Percentiles rank a stretch among this genome's conserved stretches.
phyloP scores from a whole-genome alignment of 1,140 invertebrate genomes.

The Magallana ariakensis region DNA sequence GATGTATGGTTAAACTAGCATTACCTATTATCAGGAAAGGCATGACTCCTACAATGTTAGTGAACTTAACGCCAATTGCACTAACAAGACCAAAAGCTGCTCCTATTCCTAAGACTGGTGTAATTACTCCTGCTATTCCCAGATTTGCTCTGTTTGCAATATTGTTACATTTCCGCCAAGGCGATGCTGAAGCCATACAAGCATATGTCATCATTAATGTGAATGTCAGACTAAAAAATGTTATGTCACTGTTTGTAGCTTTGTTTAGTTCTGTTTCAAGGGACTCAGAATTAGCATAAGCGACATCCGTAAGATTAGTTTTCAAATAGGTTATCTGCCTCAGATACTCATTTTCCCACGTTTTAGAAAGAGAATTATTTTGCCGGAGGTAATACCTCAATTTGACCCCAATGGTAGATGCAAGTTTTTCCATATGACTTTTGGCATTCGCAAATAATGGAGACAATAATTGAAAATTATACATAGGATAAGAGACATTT shows the following conservation, averaged over 20 bases:
- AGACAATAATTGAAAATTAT: not conserved
- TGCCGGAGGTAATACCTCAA: constrained; percentile 38
- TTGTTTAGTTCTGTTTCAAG: constrained; percentile 56
- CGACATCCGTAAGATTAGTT: constrained; percentile 38
- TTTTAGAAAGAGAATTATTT: constrained; percentile 28
- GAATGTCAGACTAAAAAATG: constrained; percentile 59
- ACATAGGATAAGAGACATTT: constrained; percentile 9
- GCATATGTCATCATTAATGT: constrained; percentile 60
- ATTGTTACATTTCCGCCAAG: constrained; percentile 15
- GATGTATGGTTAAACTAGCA: not conserved
- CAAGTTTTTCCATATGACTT: not conserved
- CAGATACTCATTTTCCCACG: constrained; percentile 40
- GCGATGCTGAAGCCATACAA: constrained; percentile 41
- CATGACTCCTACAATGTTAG: constrained; percentile 95
- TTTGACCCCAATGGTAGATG: not conserved
- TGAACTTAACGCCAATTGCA: constrained; percentile 94
- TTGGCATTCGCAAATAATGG: constrained; percentile 17
- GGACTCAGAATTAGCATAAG: constrained; percentile 56
- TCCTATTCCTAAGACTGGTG: constrained; percentile 91
- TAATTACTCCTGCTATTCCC: constrained; percentile 84
- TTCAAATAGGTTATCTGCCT: not conserved
- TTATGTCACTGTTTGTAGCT: constrained; percentile 59
- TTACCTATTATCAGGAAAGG: constrained; percentile 96
- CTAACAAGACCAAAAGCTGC: constrained; percentile 94
- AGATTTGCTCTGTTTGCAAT: constrained; percentile 46